Conservation (phyloP, 2,888 invertebrate species). For the Axea sp. region DNA sequence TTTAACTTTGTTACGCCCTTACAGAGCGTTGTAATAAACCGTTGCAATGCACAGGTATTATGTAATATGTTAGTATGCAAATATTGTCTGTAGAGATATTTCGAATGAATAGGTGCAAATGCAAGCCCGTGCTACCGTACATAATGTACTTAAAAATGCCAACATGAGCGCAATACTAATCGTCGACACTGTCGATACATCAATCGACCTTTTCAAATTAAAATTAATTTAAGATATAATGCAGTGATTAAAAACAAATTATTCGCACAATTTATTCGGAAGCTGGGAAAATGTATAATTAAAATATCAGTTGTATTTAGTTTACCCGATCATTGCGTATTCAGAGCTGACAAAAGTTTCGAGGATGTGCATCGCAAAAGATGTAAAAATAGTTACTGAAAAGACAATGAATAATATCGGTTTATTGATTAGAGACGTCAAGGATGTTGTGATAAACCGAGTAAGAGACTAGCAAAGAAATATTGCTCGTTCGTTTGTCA, state of each 20-base stretch:
- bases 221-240: too few species aligned
- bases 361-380: constrained; percentile 2
- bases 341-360: not conserved
- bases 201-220: too few species aligned
- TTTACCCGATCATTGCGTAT: too few species aligned
- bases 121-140: constrained; percentile 5
- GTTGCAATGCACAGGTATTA: constrained; percentile 23
- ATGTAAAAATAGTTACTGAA: constrained; percentile 38
- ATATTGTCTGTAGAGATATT: constrained; percentile 35
- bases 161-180: not conserved
- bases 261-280: too few species aligned
- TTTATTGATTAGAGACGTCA: constrained; percentile 41
- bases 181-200: too few species aligned
- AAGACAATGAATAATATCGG: constrained; percentile 47
- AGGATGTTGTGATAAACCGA: constrained; percentile 17
- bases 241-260: too few species aligned
- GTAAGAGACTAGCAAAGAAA: constrained; percentile 9
- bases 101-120: constrained; percentile 29
- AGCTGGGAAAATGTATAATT: too few species aligned
- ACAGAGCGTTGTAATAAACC: constrained; percentile 9
- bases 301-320: too few species aligned
- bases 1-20: constrained; percentile 9
- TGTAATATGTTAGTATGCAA: constrained; percentile 35
- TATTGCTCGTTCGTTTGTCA: constrained; percentile 12
- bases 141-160: constrained; percentile 31